Evolutionary conservation across 2,113 vertebrate genomes (phyloP).

Genomic region (Nothoprocta perdicaria): DNA sequence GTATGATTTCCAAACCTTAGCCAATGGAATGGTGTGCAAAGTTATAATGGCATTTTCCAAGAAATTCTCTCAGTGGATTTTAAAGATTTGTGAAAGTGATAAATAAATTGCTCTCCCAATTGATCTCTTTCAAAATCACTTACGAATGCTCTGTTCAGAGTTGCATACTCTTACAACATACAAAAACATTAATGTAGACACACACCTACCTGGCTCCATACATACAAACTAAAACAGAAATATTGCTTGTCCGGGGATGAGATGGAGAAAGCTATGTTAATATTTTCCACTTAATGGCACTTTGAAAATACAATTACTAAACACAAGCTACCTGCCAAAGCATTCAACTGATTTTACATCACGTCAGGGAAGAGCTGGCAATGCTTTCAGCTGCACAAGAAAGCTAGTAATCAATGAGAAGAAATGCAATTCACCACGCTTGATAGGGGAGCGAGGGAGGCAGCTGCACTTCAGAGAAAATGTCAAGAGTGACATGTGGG

Average conservation of each 20-base stretch:
- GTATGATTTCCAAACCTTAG: background rate
- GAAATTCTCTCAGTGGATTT: background rate
- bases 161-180: background rate
- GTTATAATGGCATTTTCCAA: background rate
- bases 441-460: conserved; percentile 49
- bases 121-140: background rate
- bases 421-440: conserved; percentile 51
- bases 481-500: background rate
- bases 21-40: background rate
- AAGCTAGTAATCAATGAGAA: conserved; percentile 36
- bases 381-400: background rate
- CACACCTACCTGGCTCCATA: background rate
- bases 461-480: conserved; percentile 47
- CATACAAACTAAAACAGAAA: background rate
- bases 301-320: conserved; percentile 52
- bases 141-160: background rate
- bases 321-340: background rate
- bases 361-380: conserved; percentile 51
- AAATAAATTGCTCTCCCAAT: conserved; percentile 2
- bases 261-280: background rate
- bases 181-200: background rate
- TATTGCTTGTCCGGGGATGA: background rate
- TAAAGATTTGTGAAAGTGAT: background rate
- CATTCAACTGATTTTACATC: conserved; percentile 18
- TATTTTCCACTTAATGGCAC: background rate